These are phyloP conservation scores for Pantherophis vulpinus DNA, from an alignment of 2,797 vertebrate genomes.

Conservation along the genomic window DNA sequence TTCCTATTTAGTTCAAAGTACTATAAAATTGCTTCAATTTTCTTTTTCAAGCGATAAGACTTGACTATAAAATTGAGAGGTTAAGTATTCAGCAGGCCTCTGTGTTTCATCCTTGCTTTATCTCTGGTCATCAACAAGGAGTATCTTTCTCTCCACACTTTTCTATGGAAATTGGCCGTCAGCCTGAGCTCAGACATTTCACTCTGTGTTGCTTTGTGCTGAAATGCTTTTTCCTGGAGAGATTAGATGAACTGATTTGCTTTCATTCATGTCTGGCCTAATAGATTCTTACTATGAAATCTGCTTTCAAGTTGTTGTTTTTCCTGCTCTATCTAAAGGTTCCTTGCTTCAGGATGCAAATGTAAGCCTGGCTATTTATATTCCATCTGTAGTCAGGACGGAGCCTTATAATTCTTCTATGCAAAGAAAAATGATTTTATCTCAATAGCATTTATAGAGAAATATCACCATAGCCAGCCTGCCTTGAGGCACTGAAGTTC, in stretches of 20 bases:
- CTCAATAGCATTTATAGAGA: conserved; percentile 34
- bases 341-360: conserved; percentile 27
- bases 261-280: conserved; percentile 57
- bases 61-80: conserved; percentile 33
- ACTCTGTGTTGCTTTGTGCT: conserved; percentile 48
- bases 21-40: conserved; percentile 56
- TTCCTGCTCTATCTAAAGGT: conserved; percentile 37
- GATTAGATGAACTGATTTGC: conserved; percentile 62
- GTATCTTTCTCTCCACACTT: conserved; percentile 49
- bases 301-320: conserved; percentile 53
- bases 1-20: conserved; percentile 51
- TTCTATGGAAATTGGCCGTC: conserved; percentile 40
- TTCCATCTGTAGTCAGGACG: conserved; percentile 34
- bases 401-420: conserved; percentile 38
- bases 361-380: conserved; percentile 31
- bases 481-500: background rate
- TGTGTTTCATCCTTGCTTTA: conserved; percentile 36
- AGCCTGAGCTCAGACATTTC: conserved; percentile 49
- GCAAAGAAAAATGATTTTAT: conserved; percentile 18
- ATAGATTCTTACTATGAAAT: conserved; percentile 45
- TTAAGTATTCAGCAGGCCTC: conserved; percentile 33
- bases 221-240: conserved; percentile 61
- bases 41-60: conserved; percentile 37
- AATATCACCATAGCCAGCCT: conserved; percentile 23
- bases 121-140: conserved; percentile 52